Evolutionary conservation across 2,888 invertebrate species (phyloP).

Genomic region (Melanostoma mellinum): DNA sequence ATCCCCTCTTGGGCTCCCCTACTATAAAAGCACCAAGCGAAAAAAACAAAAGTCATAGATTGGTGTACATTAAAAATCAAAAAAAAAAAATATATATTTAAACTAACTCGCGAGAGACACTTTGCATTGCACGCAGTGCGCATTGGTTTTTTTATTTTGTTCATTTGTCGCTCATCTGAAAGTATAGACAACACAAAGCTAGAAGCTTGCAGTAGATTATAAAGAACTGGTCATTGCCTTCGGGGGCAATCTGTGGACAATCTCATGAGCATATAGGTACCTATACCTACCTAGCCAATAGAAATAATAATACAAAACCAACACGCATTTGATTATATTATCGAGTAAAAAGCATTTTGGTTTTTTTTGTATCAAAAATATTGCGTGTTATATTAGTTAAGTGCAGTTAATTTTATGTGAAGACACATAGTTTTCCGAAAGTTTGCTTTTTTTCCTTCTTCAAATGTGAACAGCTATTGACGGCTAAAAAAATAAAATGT

Average conservation of each 20-base stretch:
- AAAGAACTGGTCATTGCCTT: constrained; percentile 71
- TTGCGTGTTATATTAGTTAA: constrained; percentile 15
- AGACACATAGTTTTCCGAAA: no score
- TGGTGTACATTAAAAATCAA: background rate
- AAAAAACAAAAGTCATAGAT: constrained; percentile 12
- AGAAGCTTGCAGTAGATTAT: constrained; percentile 63
- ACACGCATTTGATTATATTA: constrained; percentile 52
- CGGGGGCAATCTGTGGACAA: constrained; percentile 61
- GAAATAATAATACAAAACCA: constrained; percentile 27
- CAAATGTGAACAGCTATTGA: constrained; percentile 15
- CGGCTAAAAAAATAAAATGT: no score
- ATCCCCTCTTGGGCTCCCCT: no score
- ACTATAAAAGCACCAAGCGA: constrained; percentile 8
- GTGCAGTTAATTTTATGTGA: constrained; percentile 8
- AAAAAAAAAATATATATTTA: constrained; percentile 6
- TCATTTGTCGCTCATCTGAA: constrained; percentile 42
- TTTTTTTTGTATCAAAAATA: constrained; percentile 5
- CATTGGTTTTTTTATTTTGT: constrained; percentile 12
- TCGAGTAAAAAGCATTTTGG: constrained; percentile 46
- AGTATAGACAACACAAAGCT: constrained; percentile 32
- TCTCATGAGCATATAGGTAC: constrained; percentile 38
- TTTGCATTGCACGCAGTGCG: constrained; percentile 28
- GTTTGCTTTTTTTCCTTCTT: constrained; percentile 4
- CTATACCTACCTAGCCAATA: background rate
- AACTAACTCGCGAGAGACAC: constrained; percentile 6